Percentiles rank a stretch among this genome's conserved stretches.
Conservation (phyloP, 2,113 vertebrate species). For the Scytalopus superciliaris region DNA sequence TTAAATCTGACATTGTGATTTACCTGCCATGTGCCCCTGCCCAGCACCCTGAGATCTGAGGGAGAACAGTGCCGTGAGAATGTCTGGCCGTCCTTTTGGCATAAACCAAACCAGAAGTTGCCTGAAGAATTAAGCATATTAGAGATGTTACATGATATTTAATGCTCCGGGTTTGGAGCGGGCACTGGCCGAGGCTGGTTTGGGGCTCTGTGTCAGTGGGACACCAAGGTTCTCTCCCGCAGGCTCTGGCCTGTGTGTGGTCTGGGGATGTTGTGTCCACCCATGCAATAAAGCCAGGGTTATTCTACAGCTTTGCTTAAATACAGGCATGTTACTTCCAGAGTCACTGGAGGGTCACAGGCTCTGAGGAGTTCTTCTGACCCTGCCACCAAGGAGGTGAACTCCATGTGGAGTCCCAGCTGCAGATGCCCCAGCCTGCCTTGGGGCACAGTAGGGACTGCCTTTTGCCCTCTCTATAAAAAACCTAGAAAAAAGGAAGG, state of each 20-base stretch:
- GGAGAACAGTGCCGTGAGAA: neutral
- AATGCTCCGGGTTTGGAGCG: conserved; percentile 39
- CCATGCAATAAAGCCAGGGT: neutral
- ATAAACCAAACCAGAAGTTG: neutral
- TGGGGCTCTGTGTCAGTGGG: neutral
- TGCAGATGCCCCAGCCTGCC: neutral
- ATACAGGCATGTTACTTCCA: neutral
- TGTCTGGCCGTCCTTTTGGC: neutral
- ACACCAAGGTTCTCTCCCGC: neutral
- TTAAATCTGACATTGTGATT: neutral
- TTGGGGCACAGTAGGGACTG: neutral
- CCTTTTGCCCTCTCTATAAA: neutral
- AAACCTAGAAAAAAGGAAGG: neutral
- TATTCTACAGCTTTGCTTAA: neutral
- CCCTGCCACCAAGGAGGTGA: neutral
- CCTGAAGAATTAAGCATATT: neutral
- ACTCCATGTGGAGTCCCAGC: neutral
- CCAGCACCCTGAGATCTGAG: neutral
- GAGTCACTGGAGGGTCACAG: neutral
- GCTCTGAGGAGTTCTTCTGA: neutral
- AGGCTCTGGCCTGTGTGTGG: neutral
- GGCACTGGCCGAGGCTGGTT: neutral
- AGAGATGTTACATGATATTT: neutral
- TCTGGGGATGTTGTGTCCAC: neutral
- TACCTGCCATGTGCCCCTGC: neutral